These are phyloP conservation scores for Plecturocebus donacophilus DNA, from an alignment of 2,113 vertebrate genomes.

Conservation along the genomic window DNA sequence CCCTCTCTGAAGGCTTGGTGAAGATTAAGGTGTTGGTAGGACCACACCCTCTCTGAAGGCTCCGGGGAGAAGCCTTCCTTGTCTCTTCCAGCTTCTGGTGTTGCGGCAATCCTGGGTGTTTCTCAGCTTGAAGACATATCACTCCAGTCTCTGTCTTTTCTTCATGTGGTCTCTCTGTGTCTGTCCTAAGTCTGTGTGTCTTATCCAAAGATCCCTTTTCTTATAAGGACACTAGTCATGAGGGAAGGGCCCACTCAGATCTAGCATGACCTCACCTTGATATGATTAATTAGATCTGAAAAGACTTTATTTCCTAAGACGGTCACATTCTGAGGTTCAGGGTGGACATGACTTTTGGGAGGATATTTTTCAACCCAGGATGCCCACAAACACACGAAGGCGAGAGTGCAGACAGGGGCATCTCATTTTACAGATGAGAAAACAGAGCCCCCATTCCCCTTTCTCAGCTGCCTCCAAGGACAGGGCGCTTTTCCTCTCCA, in stretches of 20 bases:
- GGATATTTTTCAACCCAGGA: background rate
- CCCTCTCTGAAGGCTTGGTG: too few species aligned
- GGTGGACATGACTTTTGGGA: background rate
- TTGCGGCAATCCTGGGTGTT: background rate
- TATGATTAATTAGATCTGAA: background rate
- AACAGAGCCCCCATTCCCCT: background rate
- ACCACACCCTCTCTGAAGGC: background rate
- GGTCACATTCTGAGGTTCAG: background rate
- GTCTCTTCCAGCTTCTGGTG: background rate
- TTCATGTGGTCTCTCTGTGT: background rate
- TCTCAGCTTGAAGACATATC: fast-evolving
- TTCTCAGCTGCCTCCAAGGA: background rate
- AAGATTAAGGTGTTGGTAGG: too few species aligned
- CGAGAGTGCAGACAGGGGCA: too few species aligned
- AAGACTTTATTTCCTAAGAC: background rate
- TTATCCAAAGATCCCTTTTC: background rate
- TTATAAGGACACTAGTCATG: background rate
- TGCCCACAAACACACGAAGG: background rate
- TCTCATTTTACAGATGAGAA: background rate
- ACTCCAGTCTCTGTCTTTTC: background rate
- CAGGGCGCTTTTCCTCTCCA: background rate
- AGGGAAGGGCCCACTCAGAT: background rate
- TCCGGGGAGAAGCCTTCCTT: background rate
- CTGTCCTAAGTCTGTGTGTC: background rate
- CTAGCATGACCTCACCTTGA: background rate